Conservation (phyloP, 1,140 invertebrate species). For the Melitaea cinxia region DNA sequence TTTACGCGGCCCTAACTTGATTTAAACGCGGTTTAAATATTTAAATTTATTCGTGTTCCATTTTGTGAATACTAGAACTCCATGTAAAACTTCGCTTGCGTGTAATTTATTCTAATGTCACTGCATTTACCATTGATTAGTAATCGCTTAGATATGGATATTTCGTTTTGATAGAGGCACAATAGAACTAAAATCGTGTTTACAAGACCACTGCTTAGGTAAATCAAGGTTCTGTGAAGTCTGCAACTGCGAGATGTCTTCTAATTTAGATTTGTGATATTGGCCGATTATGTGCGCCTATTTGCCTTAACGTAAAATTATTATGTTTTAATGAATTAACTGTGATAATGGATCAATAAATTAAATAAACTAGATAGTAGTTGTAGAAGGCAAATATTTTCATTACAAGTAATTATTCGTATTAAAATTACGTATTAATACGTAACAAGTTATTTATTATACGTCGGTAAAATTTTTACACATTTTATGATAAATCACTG, state of each 20-base stretch:
- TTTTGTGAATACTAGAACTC: constrained; percentile 56
- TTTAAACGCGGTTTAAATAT: constrained; percentile 52
- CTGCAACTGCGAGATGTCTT: constrained; percentile 12
- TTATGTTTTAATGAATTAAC: neutral
- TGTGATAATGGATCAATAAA: too few relatives aligned
- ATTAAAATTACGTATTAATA: too few relatives aligned
- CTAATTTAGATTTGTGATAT: neutral
- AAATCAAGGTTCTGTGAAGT: constrained; percentile 19
- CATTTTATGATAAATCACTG: too few relatives aligned
- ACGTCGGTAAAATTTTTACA: too few relatives aligned
- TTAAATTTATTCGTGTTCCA: constrained; percentile 66
- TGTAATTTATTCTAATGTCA: constrained; percentile 59
- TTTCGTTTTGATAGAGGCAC: constrained; percentile 33
- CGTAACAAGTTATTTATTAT: neutral
- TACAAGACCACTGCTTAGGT: constrained; percentile 17
- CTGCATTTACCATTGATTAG: constrained; percentile 55
- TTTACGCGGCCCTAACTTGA: constrained; percentile 53
- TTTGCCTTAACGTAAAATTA: neutral
- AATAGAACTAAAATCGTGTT: constrained; percentile 29
- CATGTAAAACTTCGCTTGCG: constrained; percentile 54
- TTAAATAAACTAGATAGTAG: too few relatives aligned
- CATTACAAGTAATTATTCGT: too few relatives aligned
- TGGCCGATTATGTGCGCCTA: neutral
- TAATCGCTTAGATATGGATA: constrained; percentile 40
- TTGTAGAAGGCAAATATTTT: too few relatives aligned